Base-by-base conservation (phyloP, 2,797 vertebrate genomes). In the Bucorvus abyssinicus region DNA sequence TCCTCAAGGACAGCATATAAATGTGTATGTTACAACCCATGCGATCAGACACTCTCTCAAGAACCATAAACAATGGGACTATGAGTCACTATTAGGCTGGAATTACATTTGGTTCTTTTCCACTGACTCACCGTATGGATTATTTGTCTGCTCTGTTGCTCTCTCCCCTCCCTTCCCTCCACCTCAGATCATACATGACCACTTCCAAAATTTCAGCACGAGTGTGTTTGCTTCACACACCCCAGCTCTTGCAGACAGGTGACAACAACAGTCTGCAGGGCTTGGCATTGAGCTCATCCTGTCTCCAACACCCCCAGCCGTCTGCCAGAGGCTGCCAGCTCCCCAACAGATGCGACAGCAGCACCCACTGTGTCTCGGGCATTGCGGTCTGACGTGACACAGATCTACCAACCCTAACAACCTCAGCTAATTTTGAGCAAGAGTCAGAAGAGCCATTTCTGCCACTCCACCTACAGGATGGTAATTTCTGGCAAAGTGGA, bases 51-150 rank as follows among this genome's bases (percentile, higher is more conserved):
- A 68, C 14, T 70, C 65, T 95, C 93, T 83, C 70, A 95, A 90
- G 87, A 75, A 53, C 83, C 70, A 77, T 55, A 93, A 93, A 90
- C 88, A 93, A 71, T 29, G 26, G 13, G 47, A 70, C 88, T 69
- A 42, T 94, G 93, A 95, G 71, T 95, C 95, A 95, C 60, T 69
- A 77, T 76, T 84, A 86, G 61, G 44, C 71, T 90, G 78, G 73
- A 93, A 80, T 80, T 78, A 56, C 64, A 36, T 50, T 87, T 64
- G 57, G 23, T 71, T 85, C 84, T 92, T 93, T 94, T 92, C 53
- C 91, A 92, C 88, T 94, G 94, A 93, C 65, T 92, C 90, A 94
- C 91, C 32, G 22, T 49, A 93, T 38, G 60, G 77, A 70, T 93
- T 57, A 47, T 38, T 95, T 88, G 87, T 61, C 91, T 82, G 47